Percentiles rank a stretch among this genome's conserved stretches.
Evolutionary conservation across 2,797 vertebrate species (phyloP).

Genomic region (Buphagus erythrorhynchus): DNA sequence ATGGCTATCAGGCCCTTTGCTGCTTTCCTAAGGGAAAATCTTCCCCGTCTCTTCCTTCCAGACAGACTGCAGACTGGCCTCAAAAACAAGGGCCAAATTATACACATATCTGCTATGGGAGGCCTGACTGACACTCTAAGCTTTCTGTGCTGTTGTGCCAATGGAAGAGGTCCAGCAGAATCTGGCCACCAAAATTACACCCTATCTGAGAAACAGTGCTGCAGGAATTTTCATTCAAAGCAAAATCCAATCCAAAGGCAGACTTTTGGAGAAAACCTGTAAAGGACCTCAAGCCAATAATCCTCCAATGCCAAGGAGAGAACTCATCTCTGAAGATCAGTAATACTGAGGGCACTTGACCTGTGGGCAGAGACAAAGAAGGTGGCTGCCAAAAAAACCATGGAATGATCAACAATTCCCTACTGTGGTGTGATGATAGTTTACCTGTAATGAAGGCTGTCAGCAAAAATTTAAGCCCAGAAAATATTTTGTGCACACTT

Average conservation of each 20-base stretch:
- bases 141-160: background rate
- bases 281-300: background rate
- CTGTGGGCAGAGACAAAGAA: background rate
- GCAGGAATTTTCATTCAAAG: background rate
- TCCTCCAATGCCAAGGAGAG: background rate
- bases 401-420: background rate
- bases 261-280: background rate
- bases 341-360: background rate
- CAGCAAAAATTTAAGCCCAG: background rate
- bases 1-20: background rate
- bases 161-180: background rate
- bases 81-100: background rate
- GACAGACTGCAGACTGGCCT: background rate
- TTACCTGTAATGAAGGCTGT: background rate
- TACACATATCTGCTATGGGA: fast-evolving
- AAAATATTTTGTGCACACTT: background rate
- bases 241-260: background rate
- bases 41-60: background rate
- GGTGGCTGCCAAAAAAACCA: background rate
- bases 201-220: background rate
- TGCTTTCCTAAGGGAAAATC: background rate
- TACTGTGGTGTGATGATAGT: background rate
- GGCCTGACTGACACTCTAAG: background rate
- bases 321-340: background rate
- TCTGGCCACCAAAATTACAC: fast-evolving